Evolutionary conservation across 2,113 vertebrate species (phyloP).

Genomic region (Tinamus guttatus): DNA sequence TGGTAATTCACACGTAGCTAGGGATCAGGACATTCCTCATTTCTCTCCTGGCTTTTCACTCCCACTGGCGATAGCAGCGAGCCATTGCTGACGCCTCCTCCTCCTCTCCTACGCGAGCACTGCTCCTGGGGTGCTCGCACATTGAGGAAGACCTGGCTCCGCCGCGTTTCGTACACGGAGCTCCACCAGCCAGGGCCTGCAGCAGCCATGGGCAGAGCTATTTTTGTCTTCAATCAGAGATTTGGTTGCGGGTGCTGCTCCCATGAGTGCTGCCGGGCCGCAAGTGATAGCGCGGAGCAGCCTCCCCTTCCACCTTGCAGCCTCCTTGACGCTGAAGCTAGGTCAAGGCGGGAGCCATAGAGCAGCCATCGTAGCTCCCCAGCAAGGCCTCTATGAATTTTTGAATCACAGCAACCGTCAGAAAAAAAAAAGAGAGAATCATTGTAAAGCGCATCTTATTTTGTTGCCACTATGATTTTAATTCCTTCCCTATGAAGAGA

Average conservation of each 20-base stretch:
- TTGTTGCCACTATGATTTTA: not conserved
- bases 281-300: not conserved
- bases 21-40: not conserved
- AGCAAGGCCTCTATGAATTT: not conserved
- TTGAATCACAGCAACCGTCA: not conserved
- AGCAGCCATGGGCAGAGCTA: rapidly evolving
- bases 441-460: rapidly evolving
- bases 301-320: not conserved
- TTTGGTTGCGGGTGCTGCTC: not conserved
- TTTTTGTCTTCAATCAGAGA: not conserved
- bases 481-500: not conserved
- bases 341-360: not conserved
- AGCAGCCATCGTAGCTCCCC: not conserved
- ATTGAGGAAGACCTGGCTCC: not conserved
- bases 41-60: not conserved
- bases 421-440: not conserved
- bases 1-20: not conserved
- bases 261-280: not conserved
- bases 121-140: not conserved
- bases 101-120: too few species aligned
- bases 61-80: not conserved
- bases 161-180: rapidly evolving
- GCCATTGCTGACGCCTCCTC: not conserved
- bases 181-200: not conserved
- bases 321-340: not conserved